phyloP scores from a whole-genome alignment of 2,797 vertebrate genomes.

The Gobionotothen gibberifrons region DNA sequence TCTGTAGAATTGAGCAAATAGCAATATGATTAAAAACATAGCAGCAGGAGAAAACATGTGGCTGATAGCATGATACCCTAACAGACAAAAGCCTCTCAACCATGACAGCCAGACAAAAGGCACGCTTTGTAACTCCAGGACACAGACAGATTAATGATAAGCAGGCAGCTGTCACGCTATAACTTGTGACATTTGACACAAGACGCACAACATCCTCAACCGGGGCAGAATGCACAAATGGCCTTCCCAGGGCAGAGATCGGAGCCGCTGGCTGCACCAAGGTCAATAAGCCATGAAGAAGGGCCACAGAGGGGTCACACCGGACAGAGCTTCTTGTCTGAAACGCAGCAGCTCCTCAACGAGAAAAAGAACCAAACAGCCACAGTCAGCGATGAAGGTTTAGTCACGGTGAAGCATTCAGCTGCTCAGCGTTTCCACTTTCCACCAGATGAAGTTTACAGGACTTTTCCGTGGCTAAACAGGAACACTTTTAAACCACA shows the following conservation, averaged over 20 bases:
- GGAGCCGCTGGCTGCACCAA: constrained; percentile 37
- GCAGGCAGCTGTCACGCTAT: constrained; percentile 48
- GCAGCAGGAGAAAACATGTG: constrained; percentile 26
- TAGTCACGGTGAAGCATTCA: constrained; percentile 51
- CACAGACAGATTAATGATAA: constrained; percentile 45
- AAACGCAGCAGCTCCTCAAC: constrained; percentile 39
- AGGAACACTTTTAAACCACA: constrained; percentile 24
- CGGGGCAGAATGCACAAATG: constrained; percentile 24
- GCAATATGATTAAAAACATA: neutral
- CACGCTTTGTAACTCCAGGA: constrained; percentile 32
- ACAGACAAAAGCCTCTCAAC: constrained; percentile 38
- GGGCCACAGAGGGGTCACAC: constrained; percentile 29
- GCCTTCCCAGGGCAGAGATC: constrained; percentile 45
- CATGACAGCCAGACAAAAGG: constrained; percentile 37
- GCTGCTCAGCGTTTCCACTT: constrained; percentile 56
- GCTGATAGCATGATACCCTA: constrained; percentile 33
- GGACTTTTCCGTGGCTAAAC: constrained; percentile 34
- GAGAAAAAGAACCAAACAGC: constrained; percentile 27
- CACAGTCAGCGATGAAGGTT: constrained; percentile 43
- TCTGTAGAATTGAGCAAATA: neutral
- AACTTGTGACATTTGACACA: constrained; percentile 46
- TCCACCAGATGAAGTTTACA: constrained; percentile 46
- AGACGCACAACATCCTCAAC: constrained; percentile 10
- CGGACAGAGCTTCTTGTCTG: constrained; percentile 48
- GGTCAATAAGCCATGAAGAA: constrained; percentile 49